A percentile compares a stretch with the other conserved stretches of the same genome.
Evolutionary conservation across 2,113 vertebrate species (phyloP).

Genomic region (Grus americana): DNA sequence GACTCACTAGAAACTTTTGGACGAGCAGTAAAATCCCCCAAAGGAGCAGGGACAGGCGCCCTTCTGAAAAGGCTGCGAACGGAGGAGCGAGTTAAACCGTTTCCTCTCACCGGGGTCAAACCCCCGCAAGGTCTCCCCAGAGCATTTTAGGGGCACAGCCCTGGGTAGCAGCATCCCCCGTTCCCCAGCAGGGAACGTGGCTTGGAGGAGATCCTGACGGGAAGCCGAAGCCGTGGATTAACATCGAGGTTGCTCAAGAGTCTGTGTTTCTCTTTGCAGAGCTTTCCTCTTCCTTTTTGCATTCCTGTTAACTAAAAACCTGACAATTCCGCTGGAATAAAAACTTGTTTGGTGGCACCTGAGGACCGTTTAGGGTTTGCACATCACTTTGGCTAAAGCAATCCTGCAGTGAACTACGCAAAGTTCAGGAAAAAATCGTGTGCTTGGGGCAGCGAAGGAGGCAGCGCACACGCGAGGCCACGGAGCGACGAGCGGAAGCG

Average conservation of each 20-base stretch:
- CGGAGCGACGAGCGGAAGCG: not conserved
- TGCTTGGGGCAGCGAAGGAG: not conserved
- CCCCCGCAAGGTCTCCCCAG: accelerated
- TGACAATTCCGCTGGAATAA: not conserved
- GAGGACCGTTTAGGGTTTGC: too few relatives aligned
- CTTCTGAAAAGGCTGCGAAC: not conserved
- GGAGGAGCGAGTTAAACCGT: too few relatives aligned
- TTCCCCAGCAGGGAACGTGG: not conserved
- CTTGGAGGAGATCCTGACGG: not conserved
- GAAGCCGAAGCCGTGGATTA: not conserved
- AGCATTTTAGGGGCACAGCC: not conserved
- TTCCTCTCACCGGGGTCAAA: not conserved
- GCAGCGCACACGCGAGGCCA: not conserved
- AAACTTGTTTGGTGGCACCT: not conserved
- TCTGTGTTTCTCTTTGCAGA: not conserved
- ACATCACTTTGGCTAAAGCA: too few relatives aligned
- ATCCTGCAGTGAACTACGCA: not conserved
- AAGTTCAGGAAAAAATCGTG: not conserved
- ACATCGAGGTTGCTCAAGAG: not conserved
- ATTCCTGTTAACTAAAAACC: not conserved
- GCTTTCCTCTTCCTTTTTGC: not conserved
- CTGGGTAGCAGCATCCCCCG: not conserved
- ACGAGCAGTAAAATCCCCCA: not conserved
- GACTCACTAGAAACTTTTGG: not conserved
- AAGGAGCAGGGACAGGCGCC: not conserved